Percentiles rank a stretch among this genome's conserved stretches.
Conservation (phyloP, 2,888 invertebrate species). For the Crocallis elinguaria region DNA sequence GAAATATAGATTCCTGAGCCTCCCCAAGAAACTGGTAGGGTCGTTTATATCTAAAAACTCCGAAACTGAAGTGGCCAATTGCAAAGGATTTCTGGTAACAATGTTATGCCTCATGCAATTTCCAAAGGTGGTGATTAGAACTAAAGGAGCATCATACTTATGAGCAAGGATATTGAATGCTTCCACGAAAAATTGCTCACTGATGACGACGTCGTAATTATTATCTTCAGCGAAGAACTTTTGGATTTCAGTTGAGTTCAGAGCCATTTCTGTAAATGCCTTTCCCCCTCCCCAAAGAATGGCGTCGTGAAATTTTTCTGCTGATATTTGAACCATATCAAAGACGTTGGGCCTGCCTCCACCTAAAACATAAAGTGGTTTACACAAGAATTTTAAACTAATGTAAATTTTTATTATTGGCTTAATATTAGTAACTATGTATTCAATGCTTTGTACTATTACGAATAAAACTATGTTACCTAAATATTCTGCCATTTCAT, state of each 20-base stretch:
- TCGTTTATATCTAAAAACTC: constrained; percentile 69
- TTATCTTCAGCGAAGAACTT: constrained; percentile 61
- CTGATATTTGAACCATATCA: constrained; percentile 63
- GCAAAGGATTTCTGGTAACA: constrained; percentile 67
- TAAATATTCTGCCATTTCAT: too few relatives aligned
- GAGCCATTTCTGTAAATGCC: constrained; percentile 61
- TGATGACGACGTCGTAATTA: constrained; percentile 74
- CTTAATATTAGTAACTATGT: too few relatives aligned
- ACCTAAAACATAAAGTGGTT: too few relatives aligned
- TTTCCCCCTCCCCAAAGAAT: constrained; percentile 69
- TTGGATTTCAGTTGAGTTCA: constrained; percentile 64
- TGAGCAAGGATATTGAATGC: constrained; percentile 71
- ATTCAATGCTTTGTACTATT: too few relatives aligned
- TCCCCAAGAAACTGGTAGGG: constrained; percentile 79
- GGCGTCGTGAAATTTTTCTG: constrained; percentile 63
- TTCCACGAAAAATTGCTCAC: constrained; percentile 80
- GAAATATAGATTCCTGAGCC: constrained; percentile 79
- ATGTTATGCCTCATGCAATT: constrained; percentile 76
- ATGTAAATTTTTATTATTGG: neutral
- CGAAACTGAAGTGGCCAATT: constrained; percentile 63
- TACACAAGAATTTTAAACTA: too few relatives aligned
- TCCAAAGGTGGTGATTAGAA: constrained; percentile 68
- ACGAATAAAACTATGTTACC: too few relatives aligned
- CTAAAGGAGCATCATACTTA: constrained; percentile 73
- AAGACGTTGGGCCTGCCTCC: constrained; percentile 70